These are phyloP conservation scores for Drosophila littoralis DNA, from an alignment of 1,140 invertebrate genomes.

Conservation along the genomic window DNA sequence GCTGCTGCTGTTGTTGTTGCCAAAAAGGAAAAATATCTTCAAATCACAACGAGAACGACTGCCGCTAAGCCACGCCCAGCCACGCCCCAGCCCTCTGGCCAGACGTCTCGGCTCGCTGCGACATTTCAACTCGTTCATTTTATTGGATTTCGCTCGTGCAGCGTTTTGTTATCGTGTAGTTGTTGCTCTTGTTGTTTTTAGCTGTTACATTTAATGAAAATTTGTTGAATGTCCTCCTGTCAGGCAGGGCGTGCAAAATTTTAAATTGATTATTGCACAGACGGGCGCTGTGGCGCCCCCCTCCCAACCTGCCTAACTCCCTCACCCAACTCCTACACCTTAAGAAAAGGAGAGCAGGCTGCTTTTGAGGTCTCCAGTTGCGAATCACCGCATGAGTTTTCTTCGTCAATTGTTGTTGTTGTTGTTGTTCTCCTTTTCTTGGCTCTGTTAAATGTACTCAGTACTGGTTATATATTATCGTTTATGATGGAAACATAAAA, in stretches of 20 bases:
- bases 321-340: not conserved
- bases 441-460: conserved; percentile 45
- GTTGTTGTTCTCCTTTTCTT: not conserved
- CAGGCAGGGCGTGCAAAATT: conserved; percentile 68
- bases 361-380: conserved; percentile 38
- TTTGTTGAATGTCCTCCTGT: conserved; percentile 65
- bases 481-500: conserved; percentile 77
- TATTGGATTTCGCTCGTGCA: conserved; percentile 55
- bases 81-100: conserved; percentile 1
- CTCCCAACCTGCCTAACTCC: not conserved
- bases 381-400: conserved; percentile 43
- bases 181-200: conserved; percentile 15
- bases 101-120: conserved; percentile 13
- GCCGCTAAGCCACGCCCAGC: conserved; percentile 28
- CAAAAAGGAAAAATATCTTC: conserved; percentile 69
- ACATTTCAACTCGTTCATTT: conserved; percentile 72
- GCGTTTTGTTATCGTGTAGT: too few relatives aligned
- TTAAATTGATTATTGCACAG: conserved; percentile 73
- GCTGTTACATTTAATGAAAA: conserved; percentile 74
- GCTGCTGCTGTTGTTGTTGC: conserved; percentile 19
- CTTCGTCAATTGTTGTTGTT: not conserved
- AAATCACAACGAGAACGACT: conserved; percentile 61
- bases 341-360: conserved; percentile 3
- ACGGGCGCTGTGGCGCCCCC: not conserved
- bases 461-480: conserved; percentile 69